Conservation (phyloP, 1,140 invertebrate species). For the Kradibia gibbosae region DNA sequence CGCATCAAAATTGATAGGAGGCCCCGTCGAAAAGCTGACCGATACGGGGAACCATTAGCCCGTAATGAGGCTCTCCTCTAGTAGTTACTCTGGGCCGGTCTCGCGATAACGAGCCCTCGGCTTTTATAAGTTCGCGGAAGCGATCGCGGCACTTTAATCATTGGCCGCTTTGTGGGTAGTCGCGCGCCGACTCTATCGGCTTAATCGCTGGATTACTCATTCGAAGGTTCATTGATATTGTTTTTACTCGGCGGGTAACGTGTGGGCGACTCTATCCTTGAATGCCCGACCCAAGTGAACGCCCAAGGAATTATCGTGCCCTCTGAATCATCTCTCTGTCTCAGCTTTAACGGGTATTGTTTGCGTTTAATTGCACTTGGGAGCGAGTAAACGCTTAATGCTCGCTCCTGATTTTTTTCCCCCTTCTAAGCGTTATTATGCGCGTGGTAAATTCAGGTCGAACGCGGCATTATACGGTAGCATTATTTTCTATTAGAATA, state of each 20-base stretch:
- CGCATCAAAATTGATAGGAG: slow-evolving; percentile 63
- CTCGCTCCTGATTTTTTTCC: neutral
- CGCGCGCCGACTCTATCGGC: neutral
- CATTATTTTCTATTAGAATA: too few species aligned
- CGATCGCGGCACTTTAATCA: neutral
- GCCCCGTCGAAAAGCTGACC: slow-evolving; percentile 12
- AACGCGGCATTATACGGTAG: too few species aligned
- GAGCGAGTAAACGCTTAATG: neutral
- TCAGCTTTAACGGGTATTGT: neutral
- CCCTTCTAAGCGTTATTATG: neutral
- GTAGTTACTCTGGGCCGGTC: neutral
- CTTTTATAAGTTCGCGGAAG: slow-evolving; percentile 12
- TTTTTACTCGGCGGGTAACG: neutral
- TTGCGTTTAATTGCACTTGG: neutral
- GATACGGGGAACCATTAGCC: slow-evolving; percentile 66
- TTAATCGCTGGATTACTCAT: neutral
- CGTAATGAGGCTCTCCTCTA: slow-evolving; percentile 60
- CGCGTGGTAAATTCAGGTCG: neutral
- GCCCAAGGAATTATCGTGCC: neutral
- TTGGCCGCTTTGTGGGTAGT: neutral
- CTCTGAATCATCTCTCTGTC: neutral
- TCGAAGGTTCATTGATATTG: neutral
- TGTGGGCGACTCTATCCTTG: neutral
- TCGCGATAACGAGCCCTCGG: neutral
- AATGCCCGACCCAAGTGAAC: neutral